Evolutionary conservation across 2,888 invertebrate species (phyloP), one percentile per base, ranked within the genome.

Genomic region (Furcula furcula): DNA sequence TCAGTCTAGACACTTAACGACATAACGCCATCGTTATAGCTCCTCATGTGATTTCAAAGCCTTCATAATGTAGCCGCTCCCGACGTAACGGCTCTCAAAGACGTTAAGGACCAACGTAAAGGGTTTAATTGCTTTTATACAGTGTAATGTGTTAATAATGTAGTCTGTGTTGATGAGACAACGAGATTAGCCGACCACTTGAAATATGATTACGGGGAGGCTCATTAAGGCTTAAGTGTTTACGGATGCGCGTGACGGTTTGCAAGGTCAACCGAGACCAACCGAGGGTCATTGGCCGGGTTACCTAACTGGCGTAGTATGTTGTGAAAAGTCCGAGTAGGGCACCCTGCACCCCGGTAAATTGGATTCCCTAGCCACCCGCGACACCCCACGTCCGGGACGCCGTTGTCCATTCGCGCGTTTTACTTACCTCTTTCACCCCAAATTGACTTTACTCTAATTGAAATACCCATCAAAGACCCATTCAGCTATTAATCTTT

Each of bases 281-380:
- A 20, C 26, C 34, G 12, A 22, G 29, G 29, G 25, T 28, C 61
- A 51, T 56, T 52, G 50, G 46, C 51, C 57, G 61, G 76, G 69
- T 82, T 85, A 81, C 78, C 76, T 87, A 86, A 86, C 86, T 86
- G 86, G 73, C 60, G 62, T 72, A 75, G 67, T 72, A 67, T 72
- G 57, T 69, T 74, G 73, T 76, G 79, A 85, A 85, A 84, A 84
- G 78, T 80, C 76, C 78, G 68, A 61, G 63, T 60, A 50, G 61
- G 51, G 49, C 51, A 52, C 66, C 68, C n/a, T n/a, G n/a, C n/a
- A n/a, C n/a, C n/a, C 68, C 58, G 57, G 64, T 63, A 85, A 87
- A 86, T 87, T 86, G 83, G 81, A 86, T 86, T 83, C 66, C 53
- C 65, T 56, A 48, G 41, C 54, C 63, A 41, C 54, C 55, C 52